Conservation (phyloP, 1,140 invertebrate species). For the Zophobas morio region DNA sequence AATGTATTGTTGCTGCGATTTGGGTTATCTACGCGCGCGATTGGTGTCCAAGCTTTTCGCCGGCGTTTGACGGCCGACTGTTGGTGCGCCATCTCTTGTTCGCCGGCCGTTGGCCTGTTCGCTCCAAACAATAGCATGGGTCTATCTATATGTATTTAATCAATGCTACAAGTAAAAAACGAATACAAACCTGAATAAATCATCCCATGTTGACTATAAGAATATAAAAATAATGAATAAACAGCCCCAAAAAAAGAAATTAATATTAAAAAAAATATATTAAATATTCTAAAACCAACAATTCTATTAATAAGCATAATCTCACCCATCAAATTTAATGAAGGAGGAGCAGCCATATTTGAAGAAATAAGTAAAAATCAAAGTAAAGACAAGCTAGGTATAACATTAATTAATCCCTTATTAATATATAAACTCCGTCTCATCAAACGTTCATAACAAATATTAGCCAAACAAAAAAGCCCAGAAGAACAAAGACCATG, state of each 20-base stretch:
- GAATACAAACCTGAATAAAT: no score
- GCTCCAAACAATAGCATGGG: no score
- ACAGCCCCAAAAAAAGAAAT: slow-evolving; percentile 69
- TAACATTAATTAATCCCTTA: slow-evolving; percentile 69
- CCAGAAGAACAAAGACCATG: slow-evolving; percentile 78
- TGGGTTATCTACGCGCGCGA: no score
- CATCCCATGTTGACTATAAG: no score
- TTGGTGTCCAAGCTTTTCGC: no score
- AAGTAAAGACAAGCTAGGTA: slow-evolving; percentile 70
- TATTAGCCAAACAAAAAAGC: slow-evolving; percentile 79
- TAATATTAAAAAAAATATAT: slow-evolving; percentile 70
- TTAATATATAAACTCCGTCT: slow-evolving; percentile 69
- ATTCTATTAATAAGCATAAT: slow-evolving; percentile 74
- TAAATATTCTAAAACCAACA: slow-evolving; percentile 67
- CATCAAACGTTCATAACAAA: slow-evolving; percentile 72
- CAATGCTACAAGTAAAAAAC: no score
- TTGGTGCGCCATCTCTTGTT: no score
- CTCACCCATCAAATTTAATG: slow-evolving; percentile 71
- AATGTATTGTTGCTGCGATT: no score
- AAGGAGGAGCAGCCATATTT: slow-evolving; percentile 69
- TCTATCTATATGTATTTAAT: no score
- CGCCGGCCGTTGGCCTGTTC: no score
- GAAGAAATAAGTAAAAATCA: slow-evolving; percentile 74
- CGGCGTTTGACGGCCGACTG: no score
- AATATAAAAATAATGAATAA: slow-evolving; percentile 59